Percentiles rank a stretch among this genome's conserved stretches.
Evolutionary conservation across 2,888 invertebrate genomes (phyloP).

Genomic region (Melipona beecheii): DNA sequence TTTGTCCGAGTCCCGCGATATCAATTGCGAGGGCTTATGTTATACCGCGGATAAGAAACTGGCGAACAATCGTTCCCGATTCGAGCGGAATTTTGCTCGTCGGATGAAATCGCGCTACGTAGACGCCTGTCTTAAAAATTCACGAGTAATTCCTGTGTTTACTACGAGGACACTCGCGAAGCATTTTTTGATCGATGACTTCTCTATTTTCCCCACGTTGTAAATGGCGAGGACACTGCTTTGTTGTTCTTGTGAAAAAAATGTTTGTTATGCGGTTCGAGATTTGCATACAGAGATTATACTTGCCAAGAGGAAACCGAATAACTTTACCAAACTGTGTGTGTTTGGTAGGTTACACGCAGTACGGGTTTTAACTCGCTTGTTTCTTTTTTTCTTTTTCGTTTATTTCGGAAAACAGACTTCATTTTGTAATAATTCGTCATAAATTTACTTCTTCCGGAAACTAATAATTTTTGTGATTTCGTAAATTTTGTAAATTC

Average conservation of each 20-base stretch:
- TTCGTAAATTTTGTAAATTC: not conserved
- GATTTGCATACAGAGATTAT: too few relatives aligned
- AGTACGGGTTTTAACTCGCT: too few relatives aligned
- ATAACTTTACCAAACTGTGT: too few relatives aligned
- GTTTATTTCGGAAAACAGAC: too few relatives aligned
- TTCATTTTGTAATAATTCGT: too few relatives aligned
- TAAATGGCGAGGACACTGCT: not conserved
- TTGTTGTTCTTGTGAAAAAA: too few relatives aligned
- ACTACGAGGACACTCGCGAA: not conserved
- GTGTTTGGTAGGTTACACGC: too few relatives aligned
- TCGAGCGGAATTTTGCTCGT: not conserved
- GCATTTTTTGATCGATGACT: not conserved
- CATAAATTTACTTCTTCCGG: too few relatives aligned
- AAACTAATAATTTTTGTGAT: too few relatives aligned
- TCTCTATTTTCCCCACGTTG: not conserved
- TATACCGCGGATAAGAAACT: not conserved
- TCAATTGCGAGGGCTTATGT: not conserved
- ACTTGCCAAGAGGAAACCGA: too few relatives aligned
- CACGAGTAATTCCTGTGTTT: constrained; percentile 21
- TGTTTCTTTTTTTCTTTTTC: too few relatives aligned
- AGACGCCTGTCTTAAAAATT: constrained; percentile 8
- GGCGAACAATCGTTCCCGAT: not conserved
- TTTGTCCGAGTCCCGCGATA: not conserved
- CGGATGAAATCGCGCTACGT: not conserved
- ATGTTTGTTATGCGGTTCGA: too few relatives aligned